Base-by-base conservation (phyloP, 2,797 vertebrate genomes). In the Brachyalestes nurse region DNA sequence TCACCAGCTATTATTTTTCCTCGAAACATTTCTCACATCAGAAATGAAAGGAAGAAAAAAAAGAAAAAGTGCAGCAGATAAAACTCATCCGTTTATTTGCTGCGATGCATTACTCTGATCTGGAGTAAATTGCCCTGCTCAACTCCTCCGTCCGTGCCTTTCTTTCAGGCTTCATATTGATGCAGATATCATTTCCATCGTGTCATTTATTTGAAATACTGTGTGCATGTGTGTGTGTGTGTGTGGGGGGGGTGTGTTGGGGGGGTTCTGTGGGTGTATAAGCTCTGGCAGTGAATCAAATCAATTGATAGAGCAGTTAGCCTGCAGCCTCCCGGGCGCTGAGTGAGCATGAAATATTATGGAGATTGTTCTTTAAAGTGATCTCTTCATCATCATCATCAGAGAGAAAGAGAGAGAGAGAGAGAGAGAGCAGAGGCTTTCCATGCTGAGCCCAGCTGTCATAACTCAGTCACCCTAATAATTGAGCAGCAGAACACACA, bases 231-330 rank as follows among this genome's bases (percentile, higher is more conserved):
- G 49, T 47, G 72, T 74, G 75, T 69, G 57, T 75, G 64, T 57
- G 49, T 23, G 51, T 67, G 72, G 19, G 62, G 55, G 73, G 53
- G 79, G 75, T 70, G 67, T 45, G 70, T 38, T 66, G 60, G 71
- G n/a, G 70, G 13, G 62, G n/a, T 61, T 72, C 65, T 58, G 72
- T 62, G 70, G 47, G 93, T 95, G 94, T 94, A 96, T 95, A 95
- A 96, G 96, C 96, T 94, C 92, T 92, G 86, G 95, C 94, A 95
- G 96, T 99, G 97, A 98, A 99, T 99, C 97, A 99, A 96, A 97
- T 97, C 96, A 97, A 98, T 98, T 99, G 97, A 99, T 98, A 97
- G 97, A 97, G 96, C 96, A 96, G 96, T 98, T 98, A 98, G 97
- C 95, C 93, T 92, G 92, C 95, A 94, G 96, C 94, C 94, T 92